Evolutionary conservation across 1,140 invertebrate genomes (phyloP), one percentile per base, ranked within the genome.

Genomic region (Branchinecta lindahli): DNA sequence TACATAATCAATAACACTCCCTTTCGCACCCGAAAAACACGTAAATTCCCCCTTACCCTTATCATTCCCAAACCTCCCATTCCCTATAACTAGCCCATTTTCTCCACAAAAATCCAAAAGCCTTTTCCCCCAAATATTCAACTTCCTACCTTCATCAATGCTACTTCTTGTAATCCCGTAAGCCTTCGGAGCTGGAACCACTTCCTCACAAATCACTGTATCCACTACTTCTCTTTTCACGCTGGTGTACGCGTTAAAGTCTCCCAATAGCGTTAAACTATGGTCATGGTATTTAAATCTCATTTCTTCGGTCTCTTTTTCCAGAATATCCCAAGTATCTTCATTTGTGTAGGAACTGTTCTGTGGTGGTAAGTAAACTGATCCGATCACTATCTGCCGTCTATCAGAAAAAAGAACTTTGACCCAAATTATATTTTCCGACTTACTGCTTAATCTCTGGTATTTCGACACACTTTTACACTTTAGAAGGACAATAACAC

Each of bases 271-370:
- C n/a, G 47, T 52, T 52, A 52, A 52, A 52, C 47, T 52, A 9
- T 52, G 47, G 47, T 52, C 47, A 52, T 52, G 47, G 47, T 52
- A 52, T 52, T 52, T n/a, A 52, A 52, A 52, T 52, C 9, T 52
- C 47, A 52, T 52, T 52, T 52, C 47, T 52, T 52, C n/a, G 47
- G n/a, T 52, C n/a, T 52, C 47, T 52, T 52, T 52, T 52, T 52
- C 47, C 47, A 52, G 47, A 52, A 9, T 52, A 52, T 52, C n/a
- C 47, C 47, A 52, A 52, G 47, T 52, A 52, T 52, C 47, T 52
- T 52, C 47, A 52, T 52, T 52, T 52, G n/a, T 52, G 47, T 52
- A 52, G 47, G 47, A 52, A 52, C 47, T 52, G 47, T 52, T 52
- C 47, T 52, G 47, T 52, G 47, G 47, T 52, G 47, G 47, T 52